Evolutionary conservation across 2,888 invertebrate species (phyloP).

Genomic region (Gastracanthus pulcherrimus): DNA sequence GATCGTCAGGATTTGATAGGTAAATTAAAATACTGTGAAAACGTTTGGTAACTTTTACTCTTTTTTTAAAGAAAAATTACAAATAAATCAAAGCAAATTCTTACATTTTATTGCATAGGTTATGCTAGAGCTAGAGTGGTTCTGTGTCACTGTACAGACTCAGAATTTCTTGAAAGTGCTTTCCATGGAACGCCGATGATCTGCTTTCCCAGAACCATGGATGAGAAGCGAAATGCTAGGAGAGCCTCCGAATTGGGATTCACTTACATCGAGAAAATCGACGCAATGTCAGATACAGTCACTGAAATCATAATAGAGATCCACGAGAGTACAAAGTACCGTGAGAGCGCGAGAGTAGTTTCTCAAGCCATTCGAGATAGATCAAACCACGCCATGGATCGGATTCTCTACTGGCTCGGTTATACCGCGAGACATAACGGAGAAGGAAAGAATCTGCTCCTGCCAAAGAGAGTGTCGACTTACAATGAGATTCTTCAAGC

Average conservation of each 20-base stretch:
- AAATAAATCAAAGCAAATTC: too few relatives aligned
- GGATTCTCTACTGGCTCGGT: constrained; percentile 71
- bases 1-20: constrained; percentile 74
- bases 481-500: constrained; percentile 68
- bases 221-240: constrained; percentile 67
- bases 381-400: constrained; percentile 72
- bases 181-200: constrained; percentile 74
- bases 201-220: constrained; percentile 70
- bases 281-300: constrained; percentile 61
- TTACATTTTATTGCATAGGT: constrained; percentile 65
- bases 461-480: constrained; percentile 63
- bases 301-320: constrained; percentile 63
- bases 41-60: background rate
- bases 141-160: constrained; percentile 72
- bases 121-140: constrained; percentile 70
- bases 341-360: constrained; percentile 69
- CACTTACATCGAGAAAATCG: constrained; percentile 61
- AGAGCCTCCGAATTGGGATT: constrained; percentile 70
- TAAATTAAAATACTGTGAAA: constrained; percentile 56
- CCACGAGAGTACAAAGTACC: constrained; percentile 67
- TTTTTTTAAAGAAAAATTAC: background rate
- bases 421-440: constrained; percentile 69
- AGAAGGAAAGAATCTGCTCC: constrained; percentile 64
- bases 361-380: constrained; percentile 73
- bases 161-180: constrained; percentile 71